Percentiles rank a stretch among this genome's conserved stretches.
Conservation (phyloP, 1,140 invertebrate genomes). For the Brachionus sp. region DNA sequence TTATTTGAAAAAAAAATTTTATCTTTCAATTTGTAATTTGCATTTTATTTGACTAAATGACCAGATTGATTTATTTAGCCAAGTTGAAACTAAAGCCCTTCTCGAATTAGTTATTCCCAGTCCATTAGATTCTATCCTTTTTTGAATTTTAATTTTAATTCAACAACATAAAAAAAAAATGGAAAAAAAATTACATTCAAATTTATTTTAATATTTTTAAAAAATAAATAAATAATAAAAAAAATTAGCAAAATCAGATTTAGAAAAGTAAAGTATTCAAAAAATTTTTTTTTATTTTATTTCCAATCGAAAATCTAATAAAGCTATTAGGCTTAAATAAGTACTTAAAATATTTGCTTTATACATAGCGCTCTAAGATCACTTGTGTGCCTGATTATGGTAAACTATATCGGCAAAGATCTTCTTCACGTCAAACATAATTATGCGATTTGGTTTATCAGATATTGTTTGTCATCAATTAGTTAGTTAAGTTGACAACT, state of each 20-base stretch:
- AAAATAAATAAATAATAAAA: background rate
- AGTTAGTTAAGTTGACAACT: background rate
- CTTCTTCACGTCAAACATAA: background rate
- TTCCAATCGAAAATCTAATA: background rate
- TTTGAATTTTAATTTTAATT: background rate
- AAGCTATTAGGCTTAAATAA: background rate
- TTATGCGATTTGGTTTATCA: background rate
- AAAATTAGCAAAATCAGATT: background rate
- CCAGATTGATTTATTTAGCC: background rate
- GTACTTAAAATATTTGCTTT: background rate
- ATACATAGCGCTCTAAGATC: background rate
- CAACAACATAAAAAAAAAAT: background rate
- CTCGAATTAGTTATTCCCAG: too few relatives aligned
- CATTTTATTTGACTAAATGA: background rate
- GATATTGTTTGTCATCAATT: background rate
- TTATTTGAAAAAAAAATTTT: background rate
- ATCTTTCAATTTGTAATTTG: background rate
- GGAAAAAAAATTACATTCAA: too few relatives aligned
- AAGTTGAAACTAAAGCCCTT: background rate
- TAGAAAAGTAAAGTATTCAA: background rate
- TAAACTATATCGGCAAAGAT: background rate
- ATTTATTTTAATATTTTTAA: too few relatives aligned
- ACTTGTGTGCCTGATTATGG: background rate
- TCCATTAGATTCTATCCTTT: too few relatives aligned
- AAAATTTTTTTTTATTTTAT: background rate